A percentile compares a stretch with the other conserved stretches of the same genome.
These are phyloP conservation scores for Baccha elongata DNA, from an alignment of 2,888 invertebrate species.

Conservation along the genomic window DNA sequence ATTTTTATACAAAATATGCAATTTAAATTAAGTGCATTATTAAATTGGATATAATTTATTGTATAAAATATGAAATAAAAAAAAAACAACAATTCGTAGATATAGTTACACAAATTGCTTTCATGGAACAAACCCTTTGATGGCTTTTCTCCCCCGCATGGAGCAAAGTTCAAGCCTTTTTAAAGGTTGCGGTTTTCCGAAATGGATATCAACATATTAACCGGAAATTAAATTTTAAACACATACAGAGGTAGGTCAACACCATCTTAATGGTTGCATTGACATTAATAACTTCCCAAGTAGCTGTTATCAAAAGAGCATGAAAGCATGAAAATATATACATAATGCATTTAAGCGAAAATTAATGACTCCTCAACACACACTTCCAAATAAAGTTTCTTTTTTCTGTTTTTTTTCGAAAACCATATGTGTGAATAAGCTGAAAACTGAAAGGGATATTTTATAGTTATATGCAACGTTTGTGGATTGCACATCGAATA, in stretches of 20 bases:
- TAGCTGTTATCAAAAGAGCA: slow-evolving; percentile 16
- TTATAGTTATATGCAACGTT: not conserved
- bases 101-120: no score
- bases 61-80: no score
- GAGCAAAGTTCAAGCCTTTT: no score
- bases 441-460: no score
- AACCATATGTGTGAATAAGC: no score
- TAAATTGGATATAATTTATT: no score
- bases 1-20: no score
- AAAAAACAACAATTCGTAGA: no score
- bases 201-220: slow-evolving; percentile 4
- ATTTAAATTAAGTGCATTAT: no score
- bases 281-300: not conserved
- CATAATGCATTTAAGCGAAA: not conserved
- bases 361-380: slow-evolving; percentile 33
- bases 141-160: no score
- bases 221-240: slow-evolving; percentile 35
- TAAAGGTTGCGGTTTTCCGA: no score
- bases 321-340: not conserved
- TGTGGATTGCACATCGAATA: not conserved
- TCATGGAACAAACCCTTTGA: no score
- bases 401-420: not conserved
- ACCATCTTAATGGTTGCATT: not conserved
- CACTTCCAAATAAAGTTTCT: not conserved
- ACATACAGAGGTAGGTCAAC: slow-evolving; percentile 35